Percentiles rank a stretch among this genome's conserved stretches.
Conservation (phyloP, 2,113 vertebrate species). For the Crypturellus undulatus region DNA sequence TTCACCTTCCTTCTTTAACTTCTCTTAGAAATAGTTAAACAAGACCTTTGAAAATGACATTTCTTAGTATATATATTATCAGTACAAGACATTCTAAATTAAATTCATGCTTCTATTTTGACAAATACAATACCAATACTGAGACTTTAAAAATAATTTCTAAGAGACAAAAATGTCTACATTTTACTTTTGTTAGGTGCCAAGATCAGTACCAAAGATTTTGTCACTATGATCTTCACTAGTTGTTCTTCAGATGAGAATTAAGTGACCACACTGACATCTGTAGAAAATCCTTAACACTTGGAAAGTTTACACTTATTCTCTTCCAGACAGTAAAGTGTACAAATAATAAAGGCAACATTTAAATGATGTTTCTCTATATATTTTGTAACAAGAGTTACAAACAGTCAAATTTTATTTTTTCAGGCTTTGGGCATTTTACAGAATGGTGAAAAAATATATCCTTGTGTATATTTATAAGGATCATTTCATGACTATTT, state of each 20-base stretch:
- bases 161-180: neutral
- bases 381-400: neutral
- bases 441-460: neutral
- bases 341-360: neutral
- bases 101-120: neutral
- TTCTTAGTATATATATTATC: neutral
- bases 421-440: neutral
- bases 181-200: neutral
- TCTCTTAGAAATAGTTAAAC: constrained; percentile 36
- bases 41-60: neutral
- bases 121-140: neutral
- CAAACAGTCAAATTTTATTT: neutral
- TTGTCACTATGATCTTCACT: neutral
- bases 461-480: neutral
- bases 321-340: neutral
- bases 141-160: neutral
- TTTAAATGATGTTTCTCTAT: neutral
- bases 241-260: neutral
- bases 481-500: neutral
- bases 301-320: neutral
- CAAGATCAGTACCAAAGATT: neutral
- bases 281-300: neutral
- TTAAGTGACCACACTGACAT: neutral
- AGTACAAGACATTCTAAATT: neutral
- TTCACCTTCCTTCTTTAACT: constrained; percentile 14